Evolutionary conservation across 2,797 vertebrate species (phyloP).

Genomic region (Tamandua tetradactyla): DNA sequence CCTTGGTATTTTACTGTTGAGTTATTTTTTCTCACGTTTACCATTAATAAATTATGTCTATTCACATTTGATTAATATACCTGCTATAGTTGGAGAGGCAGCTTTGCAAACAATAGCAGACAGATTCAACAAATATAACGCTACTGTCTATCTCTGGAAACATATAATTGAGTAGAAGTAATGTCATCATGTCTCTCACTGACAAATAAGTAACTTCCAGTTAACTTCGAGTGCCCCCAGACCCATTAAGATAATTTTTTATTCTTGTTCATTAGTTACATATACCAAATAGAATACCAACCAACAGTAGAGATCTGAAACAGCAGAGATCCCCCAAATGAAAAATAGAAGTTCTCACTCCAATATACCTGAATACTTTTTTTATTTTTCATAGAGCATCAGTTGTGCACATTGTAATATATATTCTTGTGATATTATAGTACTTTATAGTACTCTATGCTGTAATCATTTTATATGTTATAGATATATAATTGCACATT

Average conservation of each 20-base stretch:
- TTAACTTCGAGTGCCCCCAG: background rate
- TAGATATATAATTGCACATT: background rate
- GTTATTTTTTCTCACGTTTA: conserved; percentile 49
- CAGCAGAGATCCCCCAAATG: background rate
- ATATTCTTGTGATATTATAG: background rate
- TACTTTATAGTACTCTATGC: background rate
- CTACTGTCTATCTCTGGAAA: conserved; percentile 41
- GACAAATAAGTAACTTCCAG: conserved; percentile 67
- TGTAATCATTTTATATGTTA: background rate
- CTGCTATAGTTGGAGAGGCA: conserved; percentile 31
- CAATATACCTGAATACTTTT: background rate
- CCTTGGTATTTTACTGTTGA: conserved; percentile 45
- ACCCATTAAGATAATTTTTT: conserved; percentile 65
- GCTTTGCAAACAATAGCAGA: conserved; percentile 28
- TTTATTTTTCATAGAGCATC: background rate
- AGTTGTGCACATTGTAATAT: conserved; percentile 1
- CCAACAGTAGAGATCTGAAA: background rate
- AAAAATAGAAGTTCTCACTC: background rate
- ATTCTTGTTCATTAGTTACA: conserved; percentile 62
- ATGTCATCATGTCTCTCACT: conserved; percentile 59
- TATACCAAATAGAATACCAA: conserved; percentile 15
- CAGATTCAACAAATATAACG: background rate
- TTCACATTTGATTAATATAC: conserved; percentile 59
- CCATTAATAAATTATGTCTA: conserved; percentile 50
- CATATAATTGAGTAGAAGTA: conserved; percentile 63